phyloP scores from a whole-genome alignment of 2,888 invertebrate genomes.

The Drosophila testacea region DNA sequence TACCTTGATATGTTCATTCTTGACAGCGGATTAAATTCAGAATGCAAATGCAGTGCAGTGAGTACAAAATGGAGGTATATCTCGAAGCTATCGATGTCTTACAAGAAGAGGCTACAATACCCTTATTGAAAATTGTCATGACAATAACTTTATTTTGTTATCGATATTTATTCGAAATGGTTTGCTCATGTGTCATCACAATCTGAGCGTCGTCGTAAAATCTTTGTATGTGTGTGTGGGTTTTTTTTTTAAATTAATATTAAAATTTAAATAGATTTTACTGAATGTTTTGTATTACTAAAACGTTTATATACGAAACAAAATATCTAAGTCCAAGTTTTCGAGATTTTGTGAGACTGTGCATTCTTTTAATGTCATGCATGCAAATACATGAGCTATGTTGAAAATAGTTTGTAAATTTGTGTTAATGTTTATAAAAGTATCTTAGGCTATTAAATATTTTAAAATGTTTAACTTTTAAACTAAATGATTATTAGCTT shows the following conservation, averaged over 20 bases:
- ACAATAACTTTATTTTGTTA: conserved; percentile 1
- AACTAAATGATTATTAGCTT: background rate
- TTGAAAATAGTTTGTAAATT: conserved; percentile 1
- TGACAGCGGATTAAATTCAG: too few species aligned
- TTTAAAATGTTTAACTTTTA: background rate
- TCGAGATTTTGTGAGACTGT: background rate
- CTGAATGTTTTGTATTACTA: background rate
- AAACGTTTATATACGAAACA: too few species aligned
- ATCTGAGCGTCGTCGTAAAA: conserved; percentile 41
- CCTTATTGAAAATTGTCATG: too few species aligned
- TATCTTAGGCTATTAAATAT: background rate
- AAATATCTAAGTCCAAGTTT: background rate
- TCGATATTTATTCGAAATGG: conserved; percentile 13
- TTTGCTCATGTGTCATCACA: conserved; percentile 28
- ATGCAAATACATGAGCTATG: background rate
- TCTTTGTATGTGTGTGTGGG: conserved; percentile 43
- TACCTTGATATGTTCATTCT: too few species aligned
- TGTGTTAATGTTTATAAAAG: conserved; percentile 1
- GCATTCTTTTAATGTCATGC: background rate
- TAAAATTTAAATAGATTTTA: conserved; percentile 13
- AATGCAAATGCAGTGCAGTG: too few species aligned
- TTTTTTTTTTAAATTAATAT: conserved; percentile 24
- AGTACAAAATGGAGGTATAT: too few species aligned
- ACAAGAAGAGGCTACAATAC: too few species aligned
- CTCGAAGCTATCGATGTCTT: too few species aligned